phyloP scores from a whole-genome alignment of 64 coral and sea anemone species.

The Porites lutea region DNA sequence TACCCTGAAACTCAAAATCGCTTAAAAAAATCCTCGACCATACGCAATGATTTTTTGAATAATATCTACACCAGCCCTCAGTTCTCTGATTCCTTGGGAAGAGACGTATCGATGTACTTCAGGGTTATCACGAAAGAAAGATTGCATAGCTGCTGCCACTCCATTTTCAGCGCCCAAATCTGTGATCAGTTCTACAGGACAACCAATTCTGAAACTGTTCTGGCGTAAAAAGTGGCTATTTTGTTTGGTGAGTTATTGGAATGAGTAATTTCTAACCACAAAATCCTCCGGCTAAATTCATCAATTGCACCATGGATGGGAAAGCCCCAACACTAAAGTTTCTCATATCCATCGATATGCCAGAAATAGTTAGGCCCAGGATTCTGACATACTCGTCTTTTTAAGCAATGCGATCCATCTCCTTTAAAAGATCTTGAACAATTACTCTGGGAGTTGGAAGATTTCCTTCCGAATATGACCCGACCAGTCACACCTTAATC shows the following conservation, averaged over 20 bases:
- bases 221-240: background rate
- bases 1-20: constrained; percentile 36
- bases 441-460: too few species aligned
- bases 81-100: constrained; percentile 33
- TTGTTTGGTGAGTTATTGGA: constrained; percentile 38
- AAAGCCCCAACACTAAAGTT: background rate
- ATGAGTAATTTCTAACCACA: constrained; percentile 8
- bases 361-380: constrained; percentile 57
- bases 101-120: background rate
- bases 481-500: too few species aligned
- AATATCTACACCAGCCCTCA: constrained; percentile 4
- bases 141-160: constrained; percentile 3
- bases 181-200: constrained; percentile 22
- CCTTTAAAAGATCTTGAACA: too few species aligned
- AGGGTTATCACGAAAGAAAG: constrained; percentile 19
- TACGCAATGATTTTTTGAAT: background rate
- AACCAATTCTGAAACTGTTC: constrained; percentile 14
- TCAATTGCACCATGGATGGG: constrained; percentile 36
- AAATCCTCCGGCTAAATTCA: constrained; percentile 21
- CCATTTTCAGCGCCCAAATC: constrained; percentile 34
- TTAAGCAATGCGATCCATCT: too few species aligned
- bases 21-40: constrained; percentile 30
- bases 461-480: too few species aligned
- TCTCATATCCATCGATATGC: constrained; percentile 37
- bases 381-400: constrained; percentile 54